These are phyloP conservation scores for Orgyia antiqua DNA, from an alignment of 2,888 invertebrate genomes.

Conservation along the genomic window DNA sequence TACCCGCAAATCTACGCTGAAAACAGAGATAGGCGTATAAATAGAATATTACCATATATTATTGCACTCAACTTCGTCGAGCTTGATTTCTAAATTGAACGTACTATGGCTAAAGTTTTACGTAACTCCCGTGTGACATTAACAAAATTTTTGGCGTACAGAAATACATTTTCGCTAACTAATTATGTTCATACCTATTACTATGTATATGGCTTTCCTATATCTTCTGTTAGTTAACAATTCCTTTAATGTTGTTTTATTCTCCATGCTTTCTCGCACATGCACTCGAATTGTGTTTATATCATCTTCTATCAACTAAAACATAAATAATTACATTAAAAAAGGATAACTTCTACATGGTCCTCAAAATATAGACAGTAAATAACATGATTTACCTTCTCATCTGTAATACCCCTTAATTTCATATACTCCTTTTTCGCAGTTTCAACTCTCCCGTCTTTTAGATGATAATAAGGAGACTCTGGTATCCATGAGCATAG, in stretches of 20 bases:
- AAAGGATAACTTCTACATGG: too few species aligned
- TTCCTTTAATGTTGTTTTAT: conserved; percentile 69
- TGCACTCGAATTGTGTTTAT: conserved; percentile 53
- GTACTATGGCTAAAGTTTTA: too few species aligned
- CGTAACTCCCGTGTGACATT: too few species aligned
- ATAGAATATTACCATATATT: too few species aligned
- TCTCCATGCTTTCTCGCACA: conserved; percentile 71
- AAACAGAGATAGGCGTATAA: too few species aligned
- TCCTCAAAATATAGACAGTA: too few species aligned
- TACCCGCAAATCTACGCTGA: too few species aligned
- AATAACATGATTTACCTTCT: conserved; percentile 50
- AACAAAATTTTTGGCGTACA: too few species aligned
- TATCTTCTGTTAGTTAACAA: conserved; percentile 71
- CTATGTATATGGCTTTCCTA: conserved; percentile 66
- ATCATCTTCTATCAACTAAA: conserved; percentile 59
- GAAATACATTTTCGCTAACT: too few species aligned
- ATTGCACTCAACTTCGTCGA: too few species aligned
- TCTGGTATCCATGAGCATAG: conserved; percentile 79
- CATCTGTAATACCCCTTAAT: conserved; percentile 62
- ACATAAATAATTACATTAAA: too few species aligned
- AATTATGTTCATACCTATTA: conserved; percentile 64
- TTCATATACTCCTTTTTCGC: conserved; percentile 62
- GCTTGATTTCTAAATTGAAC: too few species aligned
- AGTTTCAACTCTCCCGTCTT: conserved; percentile 62
- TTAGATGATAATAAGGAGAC: conserved; percentile 79